These are phyloP conservation scores for Tholera decimalis DNA, from an alignment of 2,888 invertebrate species.

Conservation along the genomic window DNA sequence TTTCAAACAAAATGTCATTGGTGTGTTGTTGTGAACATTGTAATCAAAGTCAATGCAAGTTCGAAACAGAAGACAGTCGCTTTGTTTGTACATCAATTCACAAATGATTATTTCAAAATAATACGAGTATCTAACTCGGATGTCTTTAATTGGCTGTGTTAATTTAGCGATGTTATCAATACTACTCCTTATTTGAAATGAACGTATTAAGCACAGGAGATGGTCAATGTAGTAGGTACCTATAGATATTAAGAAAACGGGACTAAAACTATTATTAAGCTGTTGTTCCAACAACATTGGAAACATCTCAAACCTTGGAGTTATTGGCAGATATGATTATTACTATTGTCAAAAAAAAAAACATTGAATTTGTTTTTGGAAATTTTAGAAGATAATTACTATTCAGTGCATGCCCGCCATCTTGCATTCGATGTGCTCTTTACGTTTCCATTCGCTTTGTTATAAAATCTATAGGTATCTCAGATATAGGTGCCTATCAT, in stretches of 20 bases:
- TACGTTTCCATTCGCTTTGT: conserved; percentile 43
- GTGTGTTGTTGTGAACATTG: conserved; percentile 2
- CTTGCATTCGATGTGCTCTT: conserved; percentile 41
- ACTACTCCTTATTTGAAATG: conserved; percentile 6
- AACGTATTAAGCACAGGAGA: conserved; percentile 6
- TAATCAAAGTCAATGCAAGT: conserved; percentile 17
- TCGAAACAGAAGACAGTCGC: conserved; percentile 11
- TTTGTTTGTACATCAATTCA: too few relatives aligned
- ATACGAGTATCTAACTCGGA: too few relatives aligned
- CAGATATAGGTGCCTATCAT: neutral
- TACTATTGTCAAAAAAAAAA: conserved; percentile 8
- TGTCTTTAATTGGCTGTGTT: too few relatives aligned
- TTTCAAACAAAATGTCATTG: conserved; percentile 4
- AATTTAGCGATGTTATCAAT: conserved; percentile 16
- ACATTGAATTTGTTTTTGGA: conserved; percentile 13
- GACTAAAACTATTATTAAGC: too few relatives aligned
- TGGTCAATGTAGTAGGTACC: neutral
- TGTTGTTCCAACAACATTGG: neutral
- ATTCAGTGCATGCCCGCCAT: conserved; percentile 27
- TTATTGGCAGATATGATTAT: conserved; percentile 8
- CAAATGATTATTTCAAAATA: too few relatives aligned
- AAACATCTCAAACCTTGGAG: neutral
- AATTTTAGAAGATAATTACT: conserved; percentile 29
- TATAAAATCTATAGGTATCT: conserved; percentile 25
- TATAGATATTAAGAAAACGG: too few relatives aligned